These are phyloP conservation scores for Amiota mariae DNA, from an alignment of 2,888 invertebrate genomes.

Conservation along the genomic window DNA sequence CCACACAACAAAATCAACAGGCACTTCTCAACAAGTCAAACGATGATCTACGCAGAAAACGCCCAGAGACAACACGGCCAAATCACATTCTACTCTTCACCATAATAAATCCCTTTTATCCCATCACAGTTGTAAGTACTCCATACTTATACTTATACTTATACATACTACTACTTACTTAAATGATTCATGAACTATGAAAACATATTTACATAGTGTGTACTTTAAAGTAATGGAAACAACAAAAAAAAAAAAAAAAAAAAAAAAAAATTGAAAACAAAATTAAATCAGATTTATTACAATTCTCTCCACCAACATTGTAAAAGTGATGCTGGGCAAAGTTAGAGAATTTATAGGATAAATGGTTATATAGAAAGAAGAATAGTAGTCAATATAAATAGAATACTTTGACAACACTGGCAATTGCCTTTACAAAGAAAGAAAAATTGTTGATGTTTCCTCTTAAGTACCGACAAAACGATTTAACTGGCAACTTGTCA, in stretches of 20 bases:
- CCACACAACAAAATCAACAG: constrained; percentile 70
- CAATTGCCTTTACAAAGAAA: too few relatives aligned
- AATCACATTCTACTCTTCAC: constrained; percentile 98
- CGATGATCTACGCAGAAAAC: constrained; percentile 83
- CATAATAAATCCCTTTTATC: constrained; percentile 98
- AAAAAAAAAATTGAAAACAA: neutral
- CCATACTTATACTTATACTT: neutral
- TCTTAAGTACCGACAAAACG: neutral
- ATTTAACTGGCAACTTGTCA: constrained; percentile 26
- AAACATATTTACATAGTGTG: too few relatives aligned
- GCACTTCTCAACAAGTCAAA: constrained; percentile 72
- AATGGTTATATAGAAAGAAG: too few relatives aligned
- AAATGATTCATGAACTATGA: too few relatives aligned
- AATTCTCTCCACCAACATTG: too few relatives aligned
- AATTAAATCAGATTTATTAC: neutral
- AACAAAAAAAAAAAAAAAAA: constrained; percentile 1
- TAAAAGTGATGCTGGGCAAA: neutral
- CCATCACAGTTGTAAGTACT: constrained; percentile 97
- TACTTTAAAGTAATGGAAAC: neutral
- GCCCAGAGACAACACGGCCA: constrained; percentile 88
- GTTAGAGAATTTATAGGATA: neutral
- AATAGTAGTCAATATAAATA: neutral
- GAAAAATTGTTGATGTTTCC: neutral
- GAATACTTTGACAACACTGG: too few relatives aligned
- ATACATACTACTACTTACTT: neutral